Percentiles rank a stretch among this genome's conserved stretches.
Conservation (phyloP, 2,113 vertebrate species). For the Talpa occidentalis region DNA sequence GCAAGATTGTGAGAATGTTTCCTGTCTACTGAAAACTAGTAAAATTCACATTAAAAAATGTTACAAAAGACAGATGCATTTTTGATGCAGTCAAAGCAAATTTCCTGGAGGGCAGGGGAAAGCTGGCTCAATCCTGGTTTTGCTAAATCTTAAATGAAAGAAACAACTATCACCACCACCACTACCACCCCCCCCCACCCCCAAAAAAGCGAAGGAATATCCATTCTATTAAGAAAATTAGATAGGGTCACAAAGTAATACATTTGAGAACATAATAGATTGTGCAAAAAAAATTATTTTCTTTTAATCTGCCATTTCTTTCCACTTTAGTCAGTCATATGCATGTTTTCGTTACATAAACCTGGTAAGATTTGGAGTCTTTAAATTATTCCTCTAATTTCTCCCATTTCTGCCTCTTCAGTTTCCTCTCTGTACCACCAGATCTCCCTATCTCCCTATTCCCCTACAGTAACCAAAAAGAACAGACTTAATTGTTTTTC, state of each 20-base stretch:
- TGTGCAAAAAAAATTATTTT: not conserved
- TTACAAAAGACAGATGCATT: not conserved
- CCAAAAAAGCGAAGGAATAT: not conserved
- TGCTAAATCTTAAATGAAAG: conserved; percentile 44
- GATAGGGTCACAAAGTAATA: not conserved
- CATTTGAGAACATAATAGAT: not conserved
- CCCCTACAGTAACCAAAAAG: not conserved
- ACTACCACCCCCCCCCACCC: not conserved
- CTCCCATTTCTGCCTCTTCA: not conserved
- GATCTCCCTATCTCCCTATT: not conserved
- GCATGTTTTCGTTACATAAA: not conserved
- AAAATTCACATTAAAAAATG: not conserved
- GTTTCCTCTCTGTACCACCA: not conserved
- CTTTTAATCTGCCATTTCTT: not conserved
- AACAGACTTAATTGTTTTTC: not conserved
- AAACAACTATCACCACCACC: not conserved
- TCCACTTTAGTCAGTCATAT: not conserved
- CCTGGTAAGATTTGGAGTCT: not conserved
- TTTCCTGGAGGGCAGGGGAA: not conserved
- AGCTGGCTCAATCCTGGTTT: not conserved
- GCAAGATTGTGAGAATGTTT: not conserved
- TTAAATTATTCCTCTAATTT: not conserved
- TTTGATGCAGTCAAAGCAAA: not conserved
- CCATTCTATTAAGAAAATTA: not conserved
- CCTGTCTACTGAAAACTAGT: not conserved